These are phyloP conservation scores for Odontamblyopus lacepedii DNA, from an alignment of 2,797 vertebrate genomes.

Conservation along the genomic window DNA sequence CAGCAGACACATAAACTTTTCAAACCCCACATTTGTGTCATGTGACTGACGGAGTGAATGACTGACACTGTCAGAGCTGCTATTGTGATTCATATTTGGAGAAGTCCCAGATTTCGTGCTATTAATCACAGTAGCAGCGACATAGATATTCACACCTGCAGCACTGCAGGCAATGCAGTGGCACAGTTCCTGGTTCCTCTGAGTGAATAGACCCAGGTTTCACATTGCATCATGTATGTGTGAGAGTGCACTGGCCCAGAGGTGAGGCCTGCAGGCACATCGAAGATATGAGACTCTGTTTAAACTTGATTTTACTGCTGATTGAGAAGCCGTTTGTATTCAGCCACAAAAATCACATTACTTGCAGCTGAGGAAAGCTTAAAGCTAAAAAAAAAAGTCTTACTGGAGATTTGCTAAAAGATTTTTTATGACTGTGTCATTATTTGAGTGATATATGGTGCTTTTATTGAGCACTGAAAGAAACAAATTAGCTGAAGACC, in stretches of 20 bases:
- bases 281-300: conserved; percentile 60
- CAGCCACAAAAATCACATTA: conserved; percentile 8
- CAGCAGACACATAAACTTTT: conserved; percentile 42
- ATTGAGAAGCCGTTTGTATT: conserved; percentile 27
- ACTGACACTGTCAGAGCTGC: conserved; percentile 63
- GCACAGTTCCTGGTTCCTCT: conserved; percentile 68
- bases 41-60: conserved; percentile 59
- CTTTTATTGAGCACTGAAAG: conserved; percentile 10
- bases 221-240: conserved; percentile 77
- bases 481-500: conserved; percentile 3
- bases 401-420: neutral
- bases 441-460: neutral
- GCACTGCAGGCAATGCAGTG: conserved; percentile 77
- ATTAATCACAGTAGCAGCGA: conserved; percentile 77
- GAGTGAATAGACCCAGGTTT: conserved; percentile 72
- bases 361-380: conserved; percentile 9
- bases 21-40: conserved; percentile 46
- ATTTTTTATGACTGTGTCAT: neutral
- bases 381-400: conserved; percentile 5
- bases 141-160: conserved; percentile 82
- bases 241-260: conserved; percentile 60
- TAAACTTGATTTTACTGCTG: conserved; percentile 59
- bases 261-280: conserved; percentile 64
- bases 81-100: conserved; percentile 61
- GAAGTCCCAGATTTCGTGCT: conserved; percentile 67